These are phyloP conservation scores for Homarus gammarus DNA, from an alignment of 2,888 invertebrate species.

Conservation along the genomic window DNA sequence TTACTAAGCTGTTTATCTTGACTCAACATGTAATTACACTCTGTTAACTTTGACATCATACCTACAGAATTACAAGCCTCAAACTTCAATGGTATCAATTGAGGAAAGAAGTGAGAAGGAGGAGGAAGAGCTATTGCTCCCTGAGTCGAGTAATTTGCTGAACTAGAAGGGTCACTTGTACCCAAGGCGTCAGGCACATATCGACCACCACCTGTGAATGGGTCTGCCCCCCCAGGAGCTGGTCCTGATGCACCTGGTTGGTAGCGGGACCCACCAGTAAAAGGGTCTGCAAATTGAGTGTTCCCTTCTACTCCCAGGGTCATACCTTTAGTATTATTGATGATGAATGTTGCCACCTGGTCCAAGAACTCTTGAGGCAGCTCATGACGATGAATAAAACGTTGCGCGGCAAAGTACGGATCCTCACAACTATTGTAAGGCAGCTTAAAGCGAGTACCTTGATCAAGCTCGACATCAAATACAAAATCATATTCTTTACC, in stretches of 20 bases:
- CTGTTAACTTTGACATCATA: constrained; percentile 81
- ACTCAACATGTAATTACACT: constrained; percentile 81
- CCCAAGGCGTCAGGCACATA: constrained; percentile 83
- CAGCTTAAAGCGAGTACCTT: constrained; percentile 92
- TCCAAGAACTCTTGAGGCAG: constrained; percentile 93
- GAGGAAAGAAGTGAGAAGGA: constrained; percentile 80
- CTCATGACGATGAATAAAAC: constrained; percentile 91
- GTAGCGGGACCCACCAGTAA: constrained; percentile 80
- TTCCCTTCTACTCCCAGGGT: constrained; percentile 73
- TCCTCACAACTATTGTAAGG: constrained; percentile 95
- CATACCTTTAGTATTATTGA: constrained; percentile 86
- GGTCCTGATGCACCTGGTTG: constrained; percentile 30
- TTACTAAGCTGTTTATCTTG: constrained; percentile 81
- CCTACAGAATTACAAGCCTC: constrained; percentile 88
- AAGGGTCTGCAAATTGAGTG: constrained; percentile 84
- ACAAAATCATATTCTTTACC: constrained; percentile 97
- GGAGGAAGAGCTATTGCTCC: constrained; percentile 22
- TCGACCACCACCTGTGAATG: constrained; percentile 85
- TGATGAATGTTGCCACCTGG: constrained; percentile 93
- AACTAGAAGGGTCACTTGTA: constrained; percentile 83
- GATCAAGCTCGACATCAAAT: constrained; percentile 96
- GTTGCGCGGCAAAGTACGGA: constrained; percentile 94
- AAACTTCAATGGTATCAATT: constrained; percentile 84
- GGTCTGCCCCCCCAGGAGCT: constrained; percentile 80
- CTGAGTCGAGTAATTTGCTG: constrained; percentile 78